Evolutionary conservation across 2,888 invertebrate genomes (phyloP).

Genomic region (Erannis defoliaria): DNA sequence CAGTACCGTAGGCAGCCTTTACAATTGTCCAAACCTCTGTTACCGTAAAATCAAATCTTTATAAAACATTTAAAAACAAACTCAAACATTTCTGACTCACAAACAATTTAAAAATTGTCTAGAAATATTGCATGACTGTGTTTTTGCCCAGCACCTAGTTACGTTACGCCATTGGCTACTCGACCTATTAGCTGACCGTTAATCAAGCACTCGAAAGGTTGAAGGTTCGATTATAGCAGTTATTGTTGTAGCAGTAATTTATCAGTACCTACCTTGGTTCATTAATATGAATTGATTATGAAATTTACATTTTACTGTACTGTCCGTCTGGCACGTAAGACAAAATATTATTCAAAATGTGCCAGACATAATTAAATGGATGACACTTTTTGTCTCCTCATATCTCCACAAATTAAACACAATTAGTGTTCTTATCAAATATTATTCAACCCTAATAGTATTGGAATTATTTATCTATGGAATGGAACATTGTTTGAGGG

Average conservation of each 20-base stretch:
- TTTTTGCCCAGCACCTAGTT: neutral
- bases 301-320: conserved; percentile 2
- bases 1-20: too few relatives aligned
- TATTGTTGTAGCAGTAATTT: conserved; percentile 13
- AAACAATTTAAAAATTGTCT: neutral
- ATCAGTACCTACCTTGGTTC: conserved; percentile 10
- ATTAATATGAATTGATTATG: conserved; percentile 22
- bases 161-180: conserved; percentile 13
- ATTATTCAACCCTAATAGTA: neutral
- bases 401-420: too few relatives aligned
- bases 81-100: too few relatives aligned
- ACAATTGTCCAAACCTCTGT: too few relatives aligned
- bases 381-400: too few relatives aligned
- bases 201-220: conserved; percentile 16
- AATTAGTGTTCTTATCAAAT: neutral
- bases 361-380: too few relatives aligned
- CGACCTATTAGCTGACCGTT: conserved; percentile 15
- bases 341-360: too few relatives aligned
- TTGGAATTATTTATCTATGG: conserved; percentile 2
- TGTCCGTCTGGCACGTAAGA: neutral
- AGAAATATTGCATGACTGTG: neutral
- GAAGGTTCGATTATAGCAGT: conserved; percentile 19
- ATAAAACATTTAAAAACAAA: too few relatives aligned
- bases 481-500: neutral
- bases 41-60: too few relatives aligned